Evolutionary conservation across 1,140 invertebrate genomes (phyloP).

Genomic region (Pantala flavescens): DNA sequence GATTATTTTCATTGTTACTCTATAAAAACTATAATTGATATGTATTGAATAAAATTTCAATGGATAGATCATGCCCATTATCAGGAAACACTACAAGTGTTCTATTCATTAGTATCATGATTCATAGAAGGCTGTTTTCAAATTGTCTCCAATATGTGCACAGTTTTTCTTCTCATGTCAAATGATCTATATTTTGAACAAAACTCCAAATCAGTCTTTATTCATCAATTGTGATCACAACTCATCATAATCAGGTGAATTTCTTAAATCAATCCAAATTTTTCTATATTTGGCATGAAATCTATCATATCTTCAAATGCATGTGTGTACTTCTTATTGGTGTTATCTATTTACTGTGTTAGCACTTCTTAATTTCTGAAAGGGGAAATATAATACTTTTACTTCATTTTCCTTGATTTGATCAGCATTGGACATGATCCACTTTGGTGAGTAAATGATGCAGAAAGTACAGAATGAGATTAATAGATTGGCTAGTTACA

Average conservation of each 20-base stretch:
- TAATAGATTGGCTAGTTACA: neutral
- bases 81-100: neutral
- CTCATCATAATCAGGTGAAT: neutral
- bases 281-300: neutral
- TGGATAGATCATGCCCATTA: neutral
- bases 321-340: neutral
- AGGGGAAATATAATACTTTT: constrained; percentile 11
- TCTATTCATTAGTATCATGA: neutral
- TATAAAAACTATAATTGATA: neutral
- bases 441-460: constrained; percentile 33
- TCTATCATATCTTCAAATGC: constrained; percentile 3
- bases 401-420: constrained; percentile 4
- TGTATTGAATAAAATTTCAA: neutral
- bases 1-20: constrained; percentile 19
- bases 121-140: neutral
- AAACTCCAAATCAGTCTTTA: neutral
- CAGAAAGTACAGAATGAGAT: neutral
- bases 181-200: neutral
- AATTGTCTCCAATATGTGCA: neutral
- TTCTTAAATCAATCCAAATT: neutral
- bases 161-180: neutral
- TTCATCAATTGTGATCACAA: neutral
- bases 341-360: constrained; percentile 8
- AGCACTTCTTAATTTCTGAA: neutral
- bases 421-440: constrained; percentile 34